These are phyloP conservation scores for Pungitius pungitius DNA, from an alignment of 2,113 vertebrate genomes.

Conservation along the genomic window DNA sequence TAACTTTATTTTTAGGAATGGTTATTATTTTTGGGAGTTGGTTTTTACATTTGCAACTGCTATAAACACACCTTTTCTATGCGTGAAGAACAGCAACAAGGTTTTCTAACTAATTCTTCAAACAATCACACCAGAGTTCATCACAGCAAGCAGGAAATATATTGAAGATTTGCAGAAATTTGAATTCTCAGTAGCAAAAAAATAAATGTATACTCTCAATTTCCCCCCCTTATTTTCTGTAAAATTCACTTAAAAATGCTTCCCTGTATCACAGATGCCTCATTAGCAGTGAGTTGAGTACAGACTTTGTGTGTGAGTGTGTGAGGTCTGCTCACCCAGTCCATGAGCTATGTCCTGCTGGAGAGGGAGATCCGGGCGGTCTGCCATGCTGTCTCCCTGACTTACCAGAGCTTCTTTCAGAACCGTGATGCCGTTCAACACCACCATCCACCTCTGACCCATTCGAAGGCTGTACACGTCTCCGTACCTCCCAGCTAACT, in stretches of 20 bases:
- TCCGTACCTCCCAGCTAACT: constrained; percentile 56
- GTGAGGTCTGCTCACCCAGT: constrained; percentile 22
- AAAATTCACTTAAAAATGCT: background rate
- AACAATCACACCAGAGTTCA: background rate
- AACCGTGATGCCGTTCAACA: constrained; percentile 51
- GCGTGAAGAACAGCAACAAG: background rate
- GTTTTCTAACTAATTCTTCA: background rate
- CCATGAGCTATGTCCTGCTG: background rate
- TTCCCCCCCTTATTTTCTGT: too few relatives aligned
- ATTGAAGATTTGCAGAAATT: too few relatives aligned
- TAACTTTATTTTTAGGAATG: background rate
- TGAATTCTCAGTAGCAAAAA: background rate
- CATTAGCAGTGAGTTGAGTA: background rate
- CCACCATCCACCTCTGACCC: constrained; percentile 38
- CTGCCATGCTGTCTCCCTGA: constrained; percentile 55
- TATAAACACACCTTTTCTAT: too few relatives aligned
- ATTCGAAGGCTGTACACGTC: constrained; percentile 61
- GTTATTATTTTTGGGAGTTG: background rate
- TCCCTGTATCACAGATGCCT: background rate
- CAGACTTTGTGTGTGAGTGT: background rate
- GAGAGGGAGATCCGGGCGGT: constrained; percentile 48
- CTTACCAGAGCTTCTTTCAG: constrained; percentile 64
- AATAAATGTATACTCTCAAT: too few relatives aligned
- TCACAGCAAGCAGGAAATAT: background rate
- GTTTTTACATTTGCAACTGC: too few relatives aligned